These are phyloP conservation scores for Resseliella maxima DNA, from an alignment of 2,888 invertebrate species.

Conservation along the genomic window DNA sequence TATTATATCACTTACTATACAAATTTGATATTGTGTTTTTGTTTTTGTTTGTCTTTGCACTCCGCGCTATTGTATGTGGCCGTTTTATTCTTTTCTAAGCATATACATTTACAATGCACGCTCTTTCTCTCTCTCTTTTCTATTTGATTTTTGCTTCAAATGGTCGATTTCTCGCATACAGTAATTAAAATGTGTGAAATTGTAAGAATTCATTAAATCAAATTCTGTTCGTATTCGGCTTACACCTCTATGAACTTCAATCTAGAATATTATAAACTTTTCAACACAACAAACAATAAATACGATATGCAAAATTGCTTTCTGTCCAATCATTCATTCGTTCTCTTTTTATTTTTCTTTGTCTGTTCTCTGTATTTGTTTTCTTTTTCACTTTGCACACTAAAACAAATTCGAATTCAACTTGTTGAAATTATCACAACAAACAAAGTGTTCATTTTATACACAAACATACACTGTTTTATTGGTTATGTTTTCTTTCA, in stretches of 20 bases:
- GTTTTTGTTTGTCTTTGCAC: background rate
- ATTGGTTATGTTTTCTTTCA: background rate
- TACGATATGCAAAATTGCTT: background rate
- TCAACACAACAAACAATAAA: background rate
- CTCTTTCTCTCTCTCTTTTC: background rate
- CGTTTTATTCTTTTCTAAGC: background rate
- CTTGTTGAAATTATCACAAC: background rate
- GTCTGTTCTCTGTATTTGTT: background rate
- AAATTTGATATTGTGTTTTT: background rate
- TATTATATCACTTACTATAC: slow-evolving; percentile 41
- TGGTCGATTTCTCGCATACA: slow-evolving; percentile 13
- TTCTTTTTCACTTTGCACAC: background rate
- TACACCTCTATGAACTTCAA: slow-evolving; percentile 12
- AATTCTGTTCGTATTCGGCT: slow-evolving; percentile 7
- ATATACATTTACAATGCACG: background rate
- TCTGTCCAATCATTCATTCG: background rate
- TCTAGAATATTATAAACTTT: slow-evolving; percentile 10
- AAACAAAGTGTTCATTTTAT: background rate
- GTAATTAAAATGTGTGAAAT: background rate
- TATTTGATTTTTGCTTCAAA: background rate
- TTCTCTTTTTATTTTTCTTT: too few relatives aligned
- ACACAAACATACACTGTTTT: background rate
- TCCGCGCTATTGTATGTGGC: background rate
- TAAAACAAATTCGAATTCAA: background rate
- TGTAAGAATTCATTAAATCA: background rate